phyloP scores from a whole-genome alignment of 2,888 invertebrate genomes.

The Mythimna pallens region DNA sequence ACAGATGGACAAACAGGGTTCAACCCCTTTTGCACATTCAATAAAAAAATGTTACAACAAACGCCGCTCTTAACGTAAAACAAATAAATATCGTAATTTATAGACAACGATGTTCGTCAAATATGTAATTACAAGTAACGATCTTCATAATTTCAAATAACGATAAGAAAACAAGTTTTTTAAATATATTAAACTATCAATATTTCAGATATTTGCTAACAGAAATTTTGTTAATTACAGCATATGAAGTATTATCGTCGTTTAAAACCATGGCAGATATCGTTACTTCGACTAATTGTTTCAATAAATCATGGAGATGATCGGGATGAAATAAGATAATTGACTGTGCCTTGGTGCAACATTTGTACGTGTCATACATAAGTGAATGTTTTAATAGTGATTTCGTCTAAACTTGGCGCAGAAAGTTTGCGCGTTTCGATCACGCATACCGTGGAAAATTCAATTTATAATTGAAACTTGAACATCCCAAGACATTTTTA shows the following conservation, averaged over 20 bases:
- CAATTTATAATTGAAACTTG: no score
- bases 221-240: conserved; percentile 11
- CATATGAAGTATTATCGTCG: conserved; percentile 12
- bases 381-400: not conserved
- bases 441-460: no score
- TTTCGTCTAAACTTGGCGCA: no score
- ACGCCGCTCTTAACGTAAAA: conserved; percentile 12
- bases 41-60: conserved; percentile 15
- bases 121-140: conserved; percentile 14
- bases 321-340: conserved; percentile 51
- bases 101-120: conserved; percentile 34
- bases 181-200: not conserved
- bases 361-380: conserved; percentile 26
- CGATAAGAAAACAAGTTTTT: conserved; percentile 14
- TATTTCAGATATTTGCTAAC: not conserved
- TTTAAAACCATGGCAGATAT: conserved; percentile 38
- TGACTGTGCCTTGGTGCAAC: not conserved
- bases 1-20: no score
- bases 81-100: conserved; percentile 31
- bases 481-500: no score
- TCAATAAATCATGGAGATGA: conserved; percentile 11
- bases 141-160: conserved; percentile 47
- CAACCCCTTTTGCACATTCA: not conserved
- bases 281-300: conserved; percentile 21
- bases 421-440: no score